A percentile compares a stretch with the other conserved stretches of the same genome.
Conservation (phyloP, 1,140 invertebrate species). For the Cataglyphis hispanica region DNA sequence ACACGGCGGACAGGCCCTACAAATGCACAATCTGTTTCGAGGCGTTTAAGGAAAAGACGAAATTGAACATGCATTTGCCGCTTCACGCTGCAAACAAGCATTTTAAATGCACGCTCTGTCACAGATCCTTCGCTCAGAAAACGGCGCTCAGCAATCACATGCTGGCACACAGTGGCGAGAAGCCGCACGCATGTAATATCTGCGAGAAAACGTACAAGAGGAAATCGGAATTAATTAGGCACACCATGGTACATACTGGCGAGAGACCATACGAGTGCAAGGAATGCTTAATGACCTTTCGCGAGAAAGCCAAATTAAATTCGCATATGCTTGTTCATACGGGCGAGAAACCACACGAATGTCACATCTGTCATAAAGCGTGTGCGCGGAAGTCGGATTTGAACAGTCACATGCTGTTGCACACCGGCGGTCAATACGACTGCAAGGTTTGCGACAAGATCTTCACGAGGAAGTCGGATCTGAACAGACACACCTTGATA, state of each 20-base stretch:
- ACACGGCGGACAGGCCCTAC: constrained; percentile 85
- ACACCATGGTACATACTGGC: constrained; percentile 87
- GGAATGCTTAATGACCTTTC: constrained; percentile 87
- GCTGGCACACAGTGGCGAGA: constrained; percentile 85
- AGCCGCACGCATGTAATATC: constrained; percentile 86
- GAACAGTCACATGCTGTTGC: constrained; percentile 84
- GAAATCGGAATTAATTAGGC: constrained; percentile 86
- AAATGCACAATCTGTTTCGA: constrained; percentile 86
- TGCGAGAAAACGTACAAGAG: constrained; percentile 87
- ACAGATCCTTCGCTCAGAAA: constrained; percentile 81
- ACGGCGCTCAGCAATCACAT: constrained; percentile 84
- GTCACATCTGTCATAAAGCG: constrained; percentile 87
- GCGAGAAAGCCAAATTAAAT: constrained; percentile 88
- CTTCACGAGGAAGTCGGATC: constrained; percentile 90
- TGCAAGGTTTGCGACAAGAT: constrained; percentile 91
- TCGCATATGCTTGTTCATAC: constrained; percentile 92
- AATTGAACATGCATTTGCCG: constrained; percentile 89
- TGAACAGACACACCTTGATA: constrained; percentile 90
- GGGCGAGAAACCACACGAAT: constrained; percentile 89
- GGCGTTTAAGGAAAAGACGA: constrained; percentile 86
- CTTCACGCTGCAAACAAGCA: constrained; percentile 90
- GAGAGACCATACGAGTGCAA: constrained; percentile 87
- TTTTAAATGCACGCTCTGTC: constrained; percentile 89
- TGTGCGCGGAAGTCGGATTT: constrained; percentile 84
- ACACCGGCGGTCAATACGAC: constrained; percentile 88